phyloP scores from a whole-genome alignment of 2,113 vertebrate species.

The Clupea harengus region DNA sequence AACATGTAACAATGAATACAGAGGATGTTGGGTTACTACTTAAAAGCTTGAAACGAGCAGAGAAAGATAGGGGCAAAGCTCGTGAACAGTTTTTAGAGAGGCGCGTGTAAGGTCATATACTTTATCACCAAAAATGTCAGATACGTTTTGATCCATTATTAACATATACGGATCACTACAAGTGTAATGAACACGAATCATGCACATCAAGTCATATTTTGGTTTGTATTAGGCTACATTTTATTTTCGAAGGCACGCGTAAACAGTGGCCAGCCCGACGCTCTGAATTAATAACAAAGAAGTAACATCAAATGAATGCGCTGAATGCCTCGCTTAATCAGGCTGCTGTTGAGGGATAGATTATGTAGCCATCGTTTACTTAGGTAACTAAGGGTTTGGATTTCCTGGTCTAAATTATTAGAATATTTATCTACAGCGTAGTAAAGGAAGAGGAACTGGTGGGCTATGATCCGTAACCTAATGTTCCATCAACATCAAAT shows the following conservation, averaged over 20 bases:
- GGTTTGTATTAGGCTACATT: not conserved
- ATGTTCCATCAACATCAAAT: not conserved
- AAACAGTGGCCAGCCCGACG: not conserved
- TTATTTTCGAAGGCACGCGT: not conserved
- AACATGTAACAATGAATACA: not conserved
- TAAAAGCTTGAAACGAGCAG: not conserved
- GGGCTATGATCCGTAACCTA: not conserved
- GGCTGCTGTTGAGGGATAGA: not conserved
- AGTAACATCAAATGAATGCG: not conserved
- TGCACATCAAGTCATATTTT: not conserved
- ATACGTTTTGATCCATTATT: not conserved
- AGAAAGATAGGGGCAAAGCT: not conserved
- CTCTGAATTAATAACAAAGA: not conserved
- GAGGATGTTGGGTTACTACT: not conserved
- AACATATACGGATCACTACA: not conserved
- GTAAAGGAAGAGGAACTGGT: not conserved
- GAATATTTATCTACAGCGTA: not conserved
- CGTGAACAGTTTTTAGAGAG: not conserved
- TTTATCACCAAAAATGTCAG: no score
- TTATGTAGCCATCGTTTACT: not conserved
- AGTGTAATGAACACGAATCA: not conserved
- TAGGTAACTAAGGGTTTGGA: not conserved
- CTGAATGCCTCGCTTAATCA: not conserved
- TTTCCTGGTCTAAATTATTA: conserved; percentile 7
- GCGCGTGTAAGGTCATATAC: no score